A percentile compares a stretch with the other conserved stretches of the same genome.
Conservation (phyloP, 2,888 invertebrate species). For the Pseudococcus jackbeardsleyi region DNA sequence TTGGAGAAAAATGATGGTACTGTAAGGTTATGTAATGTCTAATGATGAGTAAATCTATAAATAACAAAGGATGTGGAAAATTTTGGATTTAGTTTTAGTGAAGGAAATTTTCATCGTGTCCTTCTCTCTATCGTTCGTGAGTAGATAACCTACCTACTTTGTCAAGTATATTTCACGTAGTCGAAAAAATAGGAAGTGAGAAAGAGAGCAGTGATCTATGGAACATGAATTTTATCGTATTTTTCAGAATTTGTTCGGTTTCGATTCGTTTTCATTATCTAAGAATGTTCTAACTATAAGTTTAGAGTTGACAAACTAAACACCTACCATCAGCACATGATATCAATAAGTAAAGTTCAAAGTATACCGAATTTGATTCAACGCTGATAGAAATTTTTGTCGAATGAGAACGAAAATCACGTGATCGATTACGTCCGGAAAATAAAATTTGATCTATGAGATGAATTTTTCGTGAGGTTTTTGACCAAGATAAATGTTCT, state of each 20-base stretch:
- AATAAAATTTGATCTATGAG: neutral
- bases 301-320: neutral
- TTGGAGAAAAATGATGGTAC: neutral
- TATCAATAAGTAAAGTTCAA: neutral
- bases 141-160: neutral
- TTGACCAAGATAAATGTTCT: neutral
- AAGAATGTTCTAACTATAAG: neutral
- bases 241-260: neutral
- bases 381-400: too few relatives aligned
- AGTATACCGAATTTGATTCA: neutral
- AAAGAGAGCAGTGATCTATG: neutral
- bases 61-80: neutral
- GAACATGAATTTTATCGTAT: neutral
- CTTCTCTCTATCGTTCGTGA: neutral
- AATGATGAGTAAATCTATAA: neutral
- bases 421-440: neutral
- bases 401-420: neutral
- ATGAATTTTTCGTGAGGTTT: constrained; percentile 3
- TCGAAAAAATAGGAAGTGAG: neutral
- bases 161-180: neutral
- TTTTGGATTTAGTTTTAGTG: neutral
- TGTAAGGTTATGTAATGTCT: neutral
- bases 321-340: neutral
- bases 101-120: neutral
- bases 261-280: neutral